Percentiles rank a stretch among this genome's conserved stretches.
These are phyloP conservation scores for Galerucella nymphaeae DNA, from an alignment of 2,888 invertebrate species.

Conservation along the genomic window DNA sequence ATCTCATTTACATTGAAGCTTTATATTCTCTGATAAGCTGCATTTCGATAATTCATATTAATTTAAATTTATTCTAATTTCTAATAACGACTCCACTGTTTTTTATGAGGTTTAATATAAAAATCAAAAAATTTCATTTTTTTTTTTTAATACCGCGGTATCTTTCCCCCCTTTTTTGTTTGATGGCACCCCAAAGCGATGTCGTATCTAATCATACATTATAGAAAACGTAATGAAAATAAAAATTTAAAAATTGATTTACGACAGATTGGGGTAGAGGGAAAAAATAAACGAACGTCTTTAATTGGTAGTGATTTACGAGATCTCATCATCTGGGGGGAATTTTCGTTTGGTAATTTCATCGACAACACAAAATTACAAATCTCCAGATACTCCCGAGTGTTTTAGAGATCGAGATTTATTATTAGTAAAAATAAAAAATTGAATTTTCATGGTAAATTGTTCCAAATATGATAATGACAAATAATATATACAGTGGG, in stretches of 20 bases:
- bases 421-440: not conserved
- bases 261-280: slow-evolving; percentile 29
- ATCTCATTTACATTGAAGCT: slow-evolving; percentile 44
- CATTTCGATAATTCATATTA: slow-evolving; percentile 21
- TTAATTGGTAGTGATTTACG: slow-evolving; percentile 41
- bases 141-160: slow-evolving; percentile 12
- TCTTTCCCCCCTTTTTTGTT: slow-evolving; percentile 25
- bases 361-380: not conserved
- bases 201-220: slow-evolving; percentile 42
- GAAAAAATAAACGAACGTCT: slow-evolving; percentile 40
- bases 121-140: slow-evolving; percentile 25
- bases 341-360: not conserved
- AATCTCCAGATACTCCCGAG: not conserved
- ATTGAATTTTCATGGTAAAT: not conserved
- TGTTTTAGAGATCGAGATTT: not conserved
- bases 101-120: not conserved
- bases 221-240: slow-evolving; percentile 42
- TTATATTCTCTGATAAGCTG: slow-evolving; percentile 48
- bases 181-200: slow-evolving; percentile 37
- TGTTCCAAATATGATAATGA: too few relatives aligned
- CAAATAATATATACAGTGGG: too few relatives aligned
- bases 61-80: not conserved
- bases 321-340: slow-evolving; percentile 2
- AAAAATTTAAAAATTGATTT: slow-evolving; percentile 43
- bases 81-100: not conserved